phyloP scores from a whole-genome alignment of 35 echinoderm and acorn worm species.

The Strongylocentrotus purpuratus region DNA sequence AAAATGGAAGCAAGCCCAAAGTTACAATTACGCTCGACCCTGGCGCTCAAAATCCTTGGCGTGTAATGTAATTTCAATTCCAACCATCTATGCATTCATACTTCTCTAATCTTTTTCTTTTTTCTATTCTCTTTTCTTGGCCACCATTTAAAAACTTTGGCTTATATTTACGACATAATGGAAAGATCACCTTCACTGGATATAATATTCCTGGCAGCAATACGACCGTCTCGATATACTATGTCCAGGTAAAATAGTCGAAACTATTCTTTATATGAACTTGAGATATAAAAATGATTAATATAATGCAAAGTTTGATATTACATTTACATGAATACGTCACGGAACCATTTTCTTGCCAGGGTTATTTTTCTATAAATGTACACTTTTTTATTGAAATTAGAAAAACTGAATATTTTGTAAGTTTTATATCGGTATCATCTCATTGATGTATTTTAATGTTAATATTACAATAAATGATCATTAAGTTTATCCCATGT shows the following conservation, averaged over 20 bases:
- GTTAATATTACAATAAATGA: too few species aligned
- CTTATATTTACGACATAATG: not conserved
- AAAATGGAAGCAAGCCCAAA: not conserved
- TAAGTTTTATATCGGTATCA: too few species aligned
- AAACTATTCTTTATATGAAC: too few species aligned
- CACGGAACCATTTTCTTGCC: too few species aligned
- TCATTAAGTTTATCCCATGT: too few species aligned
- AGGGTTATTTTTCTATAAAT: too few species aligned
- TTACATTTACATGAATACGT: too few species aligned
- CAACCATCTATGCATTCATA: not conserved
- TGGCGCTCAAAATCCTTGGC: not conserved
- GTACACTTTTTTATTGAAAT: too few species aligned
- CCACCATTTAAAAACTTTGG: not conserved
- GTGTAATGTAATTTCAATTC: not conserved
- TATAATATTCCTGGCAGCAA: not conserved
- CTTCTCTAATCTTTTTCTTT: not conserved
- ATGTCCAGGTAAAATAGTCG: not conserved
- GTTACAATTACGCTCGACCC: not conserved
- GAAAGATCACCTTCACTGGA: not conserved
- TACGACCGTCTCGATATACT: not conserved
- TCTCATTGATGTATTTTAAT: too few species aligned
- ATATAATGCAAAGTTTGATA: too few species aligned
- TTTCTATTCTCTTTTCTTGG: not conserved
- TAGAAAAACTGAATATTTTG: too few species aligned
- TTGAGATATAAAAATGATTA: too few species aligned